These are phyloP conservation scores for Alouatta palliata DNA, from an alignment of 2,113 vertebrate genomes.

Conservation along the genomic window DNA sequence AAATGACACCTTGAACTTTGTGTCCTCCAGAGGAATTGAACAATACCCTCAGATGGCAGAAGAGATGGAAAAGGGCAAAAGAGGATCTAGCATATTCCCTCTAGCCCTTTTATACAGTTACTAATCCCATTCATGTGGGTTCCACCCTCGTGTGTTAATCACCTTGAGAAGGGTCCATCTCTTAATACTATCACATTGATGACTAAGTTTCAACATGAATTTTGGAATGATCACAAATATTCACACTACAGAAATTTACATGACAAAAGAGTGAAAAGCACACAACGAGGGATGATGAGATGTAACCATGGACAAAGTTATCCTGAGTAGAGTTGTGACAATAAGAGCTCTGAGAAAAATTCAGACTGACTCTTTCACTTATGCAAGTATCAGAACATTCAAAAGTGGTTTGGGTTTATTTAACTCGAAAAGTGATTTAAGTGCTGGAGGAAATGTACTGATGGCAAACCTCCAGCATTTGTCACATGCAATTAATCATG, in stretches of 20 bases:
- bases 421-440: neutral
- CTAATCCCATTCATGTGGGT: neutral
- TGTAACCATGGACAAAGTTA: neutral
- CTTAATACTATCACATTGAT: neutral
- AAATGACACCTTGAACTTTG: neutral
- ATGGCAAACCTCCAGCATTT: neutral
- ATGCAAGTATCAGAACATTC: neutral
- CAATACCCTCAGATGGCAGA: neutral
- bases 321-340: neutral
- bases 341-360: neutral
- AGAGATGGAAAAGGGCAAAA: neutral
- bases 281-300: fast-evolving
- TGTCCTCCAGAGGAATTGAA: neutral
- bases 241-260: too few relatives aligned
- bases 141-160: neutral
- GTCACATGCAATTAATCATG: neutral
- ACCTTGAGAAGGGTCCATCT: too few relatives aligned
- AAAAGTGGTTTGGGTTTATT: neutral
- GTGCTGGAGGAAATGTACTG: neutral
- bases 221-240: neutral
- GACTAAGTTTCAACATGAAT: neutral
- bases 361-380: neutral
- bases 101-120: neutral
- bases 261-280: neutral
- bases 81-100: too few relatives aligned